Conservation (phyloP, 1,140 invertebrate genomes). For the Macrosteles quadrilineatus region DNA sequence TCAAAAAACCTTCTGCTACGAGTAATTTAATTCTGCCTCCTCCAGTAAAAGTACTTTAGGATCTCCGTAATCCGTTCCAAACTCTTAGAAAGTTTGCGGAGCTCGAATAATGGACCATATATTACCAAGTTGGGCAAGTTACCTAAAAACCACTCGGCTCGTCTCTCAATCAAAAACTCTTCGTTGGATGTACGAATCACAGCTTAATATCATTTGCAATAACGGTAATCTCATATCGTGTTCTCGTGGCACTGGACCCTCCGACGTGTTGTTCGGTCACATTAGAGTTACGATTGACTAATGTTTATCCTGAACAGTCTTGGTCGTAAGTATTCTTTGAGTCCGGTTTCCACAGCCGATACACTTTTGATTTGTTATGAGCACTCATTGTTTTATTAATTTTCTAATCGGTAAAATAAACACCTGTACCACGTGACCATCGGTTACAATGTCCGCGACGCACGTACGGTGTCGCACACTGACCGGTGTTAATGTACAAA, state of each 20-base stretch:
- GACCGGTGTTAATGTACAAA: background rate
- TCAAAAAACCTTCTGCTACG: background rate
- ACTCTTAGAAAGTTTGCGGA: background rate
- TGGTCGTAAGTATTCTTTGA: background rate
- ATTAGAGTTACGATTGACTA: too few species aligned
- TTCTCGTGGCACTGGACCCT: too few species aligned
- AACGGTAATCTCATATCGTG: too few species aligned
- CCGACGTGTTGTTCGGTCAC: too few species aligned
- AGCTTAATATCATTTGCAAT: too few species aligned
- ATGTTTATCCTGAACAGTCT: background rate
- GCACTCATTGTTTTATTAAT: background rate
- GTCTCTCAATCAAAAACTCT: background rate
- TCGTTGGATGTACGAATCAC: background rate
- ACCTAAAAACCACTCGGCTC: background rate
- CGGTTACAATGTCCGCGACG: background rate
- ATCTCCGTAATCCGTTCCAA: background rate
- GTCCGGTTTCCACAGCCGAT: background rate
- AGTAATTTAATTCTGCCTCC: conserved; percentile 3
- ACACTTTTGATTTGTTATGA: background rate
- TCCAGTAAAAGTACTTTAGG: background rate
- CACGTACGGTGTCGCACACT: background rate
- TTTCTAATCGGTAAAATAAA: background rate
- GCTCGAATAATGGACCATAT: conserved; percentile 5
- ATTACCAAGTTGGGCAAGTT: background rate
- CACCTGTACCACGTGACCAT: background rate